These are phyloP conservation scores for Ficedula albicollis DNA, from an alignment of 2,797 vertebrate genomes.

Conservation along the genomic window DNA sequence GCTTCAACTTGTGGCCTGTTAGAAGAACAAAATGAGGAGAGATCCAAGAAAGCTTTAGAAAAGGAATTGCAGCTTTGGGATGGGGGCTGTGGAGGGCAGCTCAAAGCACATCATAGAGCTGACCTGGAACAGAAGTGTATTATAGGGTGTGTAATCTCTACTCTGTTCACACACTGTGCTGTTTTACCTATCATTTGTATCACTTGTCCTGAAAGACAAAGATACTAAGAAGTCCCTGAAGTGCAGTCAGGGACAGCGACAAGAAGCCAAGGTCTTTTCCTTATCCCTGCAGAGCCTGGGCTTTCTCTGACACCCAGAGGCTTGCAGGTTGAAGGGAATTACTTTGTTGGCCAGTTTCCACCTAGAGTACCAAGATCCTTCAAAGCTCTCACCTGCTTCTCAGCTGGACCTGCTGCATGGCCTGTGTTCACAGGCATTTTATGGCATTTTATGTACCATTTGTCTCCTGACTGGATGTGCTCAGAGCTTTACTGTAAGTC, in stretches of 20 bases:
- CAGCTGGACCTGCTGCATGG: neutral
- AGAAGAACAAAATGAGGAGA: neutral
- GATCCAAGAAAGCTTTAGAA: neutral
- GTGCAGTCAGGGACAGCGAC: neutral
- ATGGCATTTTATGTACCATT: neutral
- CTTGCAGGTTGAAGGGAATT: neutral
- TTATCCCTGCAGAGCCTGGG: neutral
- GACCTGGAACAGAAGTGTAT: neutral
- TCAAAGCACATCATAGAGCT: neutral
- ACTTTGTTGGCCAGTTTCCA: neutral
- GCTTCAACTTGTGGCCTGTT: neutral
- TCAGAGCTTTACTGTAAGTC: neutral
- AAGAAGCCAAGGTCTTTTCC: neutral
- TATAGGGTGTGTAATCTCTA: neutral
- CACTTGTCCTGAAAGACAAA: neutral
- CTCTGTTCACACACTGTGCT: neutral
- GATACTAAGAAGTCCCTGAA: neutral
- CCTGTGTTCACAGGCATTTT: neutral
- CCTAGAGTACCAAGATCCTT: neutral
- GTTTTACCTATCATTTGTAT: neutral
- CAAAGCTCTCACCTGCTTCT: neutral
- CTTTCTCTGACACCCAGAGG: neutral
- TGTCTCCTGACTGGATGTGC: neutral
- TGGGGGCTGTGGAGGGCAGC: neutral
- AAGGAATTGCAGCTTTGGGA: neutral